A percentile compares a stretch with the other conserved stretches of the same genome.
phyloP scores from a whole-genome alignment of 2,113 vertebrate genomes.

The Planiliza haematocheilus region DNA sequence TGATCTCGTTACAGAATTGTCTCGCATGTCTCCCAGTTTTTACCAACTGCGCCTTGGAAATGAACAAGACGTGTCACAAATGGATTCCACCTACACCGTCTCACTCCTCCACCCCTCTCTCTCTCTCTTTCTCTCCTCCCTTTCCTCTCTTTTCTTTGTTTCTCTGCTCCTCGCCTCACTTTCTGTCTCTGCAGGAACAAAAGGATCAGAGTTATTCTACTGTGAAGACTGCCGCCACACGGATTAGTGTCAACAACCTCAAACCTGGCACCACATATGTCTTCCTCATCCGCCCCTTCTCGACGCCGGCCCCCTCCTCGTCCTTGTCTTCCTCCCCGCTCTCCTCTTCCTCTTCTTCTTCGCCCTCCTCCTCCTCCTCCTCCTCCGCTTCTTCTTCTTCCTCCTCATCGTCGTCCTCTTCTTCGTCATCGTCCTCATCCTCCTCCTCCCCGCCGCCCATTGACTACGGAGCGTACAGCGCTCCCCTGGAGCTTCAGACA shows the following conservation, averaged over 20 bases:
- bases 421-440: slow-evolving; percentile 86
- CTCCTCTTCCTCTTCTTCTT: slow-evolving; percentile 78
- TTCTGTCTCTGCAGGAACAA: slow-evolving; percentile 85
- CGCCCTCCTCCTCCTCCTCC: slow-evolving; percentile 82
- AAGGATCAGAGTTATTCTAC: slow-evolving; percentile 95
- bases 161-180: slow-evolving; percentile 38
- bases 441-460: slow-evolving; percentile 85
- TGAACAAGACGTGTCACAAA: slow-evolving; percentile 40
- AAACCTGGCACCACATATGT: slow-evolving; percentile 94
- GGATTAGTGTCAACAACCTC: slow-evolving; percentile 93
- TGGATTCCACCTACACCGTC: slow-evolving; percentile 51
- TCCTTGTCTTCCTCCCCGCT: slow-evolving; percentile 88
- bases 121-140: neutral
- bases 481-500: slow-evolving; percentile 94
- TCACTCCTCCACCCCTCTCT: slow-evolving; percentile 10
- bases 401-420: slow-evolving; percentile 81
- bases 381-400: slow-evolving; percentile 75
- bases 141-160: neutral
- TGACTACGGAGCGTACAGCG: slow-evolving; percentile 88
- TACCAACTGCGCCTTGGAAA: slow-evolving; percentile 30
- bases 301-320: slow-evolving; percentile 83
- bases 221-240: slow-evolving; percentile 89
- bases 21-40: slow-evolving; percentile 2
- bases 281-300: slow-evolving; percentile 92
- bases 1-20: slow-evolving; percentile 26